These are phyloP conservation scores for Pseudomyrmex pallidus DNA, from an alignment of 1,140 invertebrate species.

Conservation along the genomic window DNA sequence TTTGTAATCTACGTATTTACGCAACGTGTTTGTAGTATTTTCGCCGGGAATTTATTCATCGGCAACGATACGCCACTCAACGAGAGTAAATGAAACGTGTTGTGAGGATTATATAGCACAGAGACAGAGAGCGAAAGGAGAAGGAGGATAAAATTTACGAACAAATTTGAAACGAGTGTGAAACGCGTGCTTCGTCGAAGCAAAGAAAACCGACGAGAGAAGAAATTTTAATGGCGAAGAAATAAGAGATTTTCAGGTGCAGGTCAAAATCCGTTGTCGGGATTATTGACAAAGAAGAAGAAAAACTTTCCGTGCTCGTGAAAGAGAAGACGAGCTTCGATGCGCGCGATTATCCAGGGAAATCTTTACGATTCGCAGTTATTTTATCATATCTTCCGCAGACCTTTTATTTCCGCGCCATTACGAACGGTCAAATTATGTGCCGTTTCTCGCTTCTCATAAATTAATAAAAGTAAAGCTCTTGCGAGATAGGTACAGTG, in stretches of 20 bases:
- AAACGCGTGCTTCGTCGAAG: constrained; percentile 30
- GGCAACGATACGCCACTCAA: constrained; percentile 35
- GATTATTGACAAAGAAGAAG: constrained; percentile 54
- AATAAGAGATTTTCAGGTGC: constrained; percentile 50
- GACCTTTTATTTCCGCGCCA: constrained; percentile 44
- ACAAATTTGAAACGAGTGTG: constrained; percentile 34
- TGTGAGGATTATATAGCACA: constrained; percentile 10
- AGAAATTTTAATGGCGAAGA: constrained; percentile 42
- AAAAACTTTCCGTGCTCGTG: constrained; percentile 29
- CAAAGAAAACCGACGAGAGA: not conserved
- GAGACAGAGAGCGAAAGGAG: not conserved
- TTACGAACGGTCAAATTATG: constrained; percentile 45
- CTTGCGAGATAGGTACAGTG: not conserved
- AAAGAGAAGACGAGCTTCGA: constrained; percentile 26
- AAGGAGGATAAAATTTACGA: constrained; percentile 34
- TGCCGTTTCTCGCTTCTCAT: constrained; percentile 26
- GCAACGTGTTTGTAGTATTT: constrained; percentile 10
- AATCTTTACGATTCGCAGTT: constrained; percentile 39
- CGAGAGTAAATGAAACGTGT: constrained; percentile 40
- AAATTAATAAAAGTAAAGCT: constrained; percentile 46
- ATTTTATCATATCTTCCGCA: constrained; percentile 17
- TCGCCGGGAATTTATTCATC: constrained; percentile 43
- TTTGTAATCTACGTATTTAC: constrained; percentile 5
- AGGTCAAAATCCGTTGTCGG: constrained; percentile 35
- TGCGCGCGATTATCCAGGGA: constrained; percentile 28